Percentiles rank a stretch among this genome's conserved stretches.
Conservation (phyloP, 2,888 invertebrate genomes). For the Cylloceria caligata region DNA sequence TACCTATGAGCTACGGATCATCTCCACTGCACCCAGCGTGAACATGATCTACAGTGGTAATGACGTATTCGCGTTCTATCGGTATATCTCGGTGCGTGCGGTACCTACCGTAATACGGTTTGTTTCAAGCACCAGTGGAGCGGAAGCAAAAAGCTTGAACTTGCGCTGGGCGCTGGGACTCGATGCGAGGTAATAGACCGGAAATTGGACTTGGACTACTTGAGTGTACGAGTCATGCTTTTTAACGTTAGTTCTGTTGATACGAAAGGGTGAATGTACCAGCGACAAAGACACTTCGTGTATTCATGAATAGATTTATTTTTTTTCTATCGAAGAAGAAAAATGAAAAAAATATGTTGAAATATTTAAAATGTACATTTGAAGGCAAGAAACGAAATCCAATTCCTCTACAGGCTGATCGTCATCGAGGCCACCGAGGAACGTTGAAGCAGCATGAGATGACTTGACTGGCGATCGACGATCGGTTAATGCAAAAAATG, state of each 20-base stretch:
- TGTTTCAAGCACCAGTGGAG: constrained; percentile 53
- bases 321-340: no score
- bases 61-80: constrained; percentile 34
- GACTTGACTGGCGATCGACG: no score
- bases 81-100: constrained; percentile 20
- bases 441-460: no score
- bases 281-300: no score
- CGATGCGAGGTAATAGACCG: constrained; percentile 8
- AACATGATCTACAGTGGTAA: constrained; percentile 29
- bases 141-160: constrained; percentile 29
- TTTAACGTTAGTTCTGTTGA: no score
- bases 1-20: constrained; percentile 33
- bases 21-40: constrained; percentile 39
- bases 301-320: no score
- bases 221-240: not conserved
- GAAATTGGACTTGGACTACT: constrained; percentile 11
- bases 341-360: not conserved
- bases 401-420: no score
- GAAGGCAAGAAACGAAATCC: no score
- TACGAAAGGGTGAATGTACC: no score
- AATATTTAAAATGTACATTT: no score
- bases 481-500: no score
- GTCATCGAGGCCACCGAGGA: no score
- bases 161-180: not conserved
- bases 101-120: constrained; percentile 45